Base-by-base conservation (phyloP, 2,888 invertebrate species). In the Terebella lapidaria region DNA sequence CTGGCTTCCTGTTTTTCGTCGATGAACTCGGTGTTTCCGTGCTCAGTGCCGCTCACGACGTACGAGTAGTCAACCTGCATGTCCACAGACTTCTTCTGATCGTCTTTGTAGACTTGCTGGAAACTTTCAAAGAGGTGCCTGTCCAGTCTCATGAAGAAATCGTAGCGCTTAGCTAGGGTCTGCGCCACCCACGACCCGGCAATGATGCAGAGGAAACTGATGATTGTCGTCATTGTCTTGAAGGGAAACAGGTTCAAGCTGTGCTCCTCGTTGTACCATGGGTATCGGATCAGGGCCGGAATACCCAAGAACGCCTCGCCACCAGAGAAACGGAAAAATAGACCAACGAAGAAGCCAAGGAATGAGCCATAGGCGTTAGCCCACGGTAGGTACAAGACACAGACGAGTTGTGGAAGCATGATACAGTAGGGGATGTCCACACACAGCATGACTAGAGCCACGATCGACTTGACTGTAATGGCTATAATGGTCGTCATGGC, bases 221-320 rank as follows among this genome's bases (percentile, higher is more conserved):
- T n/a, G n/a, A n/a, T n/a, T n/a, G n/a, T n/a, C n/a, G n/a, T n/a
- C n/a, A n/a, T n/a, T n/a, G 95, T 95, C 70, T 94, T 84, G 84
- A 95, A 96, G 25, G 96, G 96, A 83, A 97, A 97, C 75, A 91
- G 84, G 82, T 96, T 96, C 15, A 82, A 80, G 3, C 81, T 80
- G 1, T 72, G 74, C 3, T 55, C 85, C 84, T 72, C 71, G 73
- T 91, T 89, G 71, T 77, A 84, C 68, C 75, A 79, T 0, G 95
- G 94, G 81, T 88, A 96, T 77, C 90, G 88, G 67, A 96, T 89
- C 54, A 92, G 81, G 0, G 94, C 86, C 0, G 89, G 88, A 57
- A 96, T 83, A 0, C 89, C 88, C 76, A 96, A 84, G 71, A 91
- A 81, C 58, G 88, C 87, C 82, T 96, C 96, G 0, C 96, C 92